phyloP scores from a whole-genome alignment of 2,113 vertebrate species.

The Pollachius pollachius region DNA sequence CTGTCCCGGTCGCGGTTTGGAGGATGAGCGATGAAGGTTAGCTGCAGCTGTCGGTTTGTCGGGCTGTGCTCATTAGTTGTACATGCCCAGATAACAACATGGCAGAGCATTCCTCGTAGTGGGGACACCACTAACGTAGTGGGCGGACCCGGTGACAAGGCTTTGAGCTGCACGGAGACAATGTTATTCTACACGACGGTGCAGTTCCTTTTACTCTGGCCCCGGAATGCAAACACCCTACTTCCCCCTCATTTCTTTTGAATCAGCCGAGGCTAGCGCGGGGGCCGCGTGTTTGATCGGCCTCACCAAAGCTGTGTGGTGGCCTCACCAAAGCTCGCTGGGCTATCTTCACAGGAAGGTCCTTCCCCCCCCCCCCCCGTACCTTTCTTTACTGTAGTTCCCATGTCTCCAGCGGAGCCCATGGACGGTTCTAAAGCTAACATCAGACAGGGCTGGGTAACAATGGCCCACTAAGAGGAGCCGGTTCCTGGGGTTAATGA shows the following conservation, averaged over 20 bases:
- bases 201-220: no score
- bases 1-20: constrained; percentile 40
- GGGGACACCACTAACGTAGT: no score
- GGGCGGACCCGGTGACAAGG: no score
- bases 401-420: constrained; percentile 40
- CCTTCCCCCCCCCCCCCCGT: no score
- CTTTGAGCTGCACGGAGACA: neutral
- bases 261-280: no score
- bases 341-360: neutral
- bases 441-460: constrained; percentile 56
- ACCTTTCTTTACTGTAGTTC: constrained; percentile 24
- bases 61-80: constrained; percentile 3
- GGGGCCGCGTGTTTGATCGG: no score
- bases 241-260: no score
- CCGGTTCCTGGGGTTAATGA: constrained; percentile 61
- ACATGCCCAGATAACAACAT: no score
- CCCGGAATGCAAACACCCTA: no score
- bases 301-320: neutral
- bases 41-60: constrained; percentile 29
- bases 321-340: constrained; percentile 10
- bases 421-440: constrained; percentile 50
- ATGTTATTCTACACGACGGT: neutral
- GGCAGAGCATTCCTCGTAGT: no score
- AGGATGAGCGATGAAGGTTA: constrained; percentile 45
- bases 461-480: constrained; percentile 70